Base-by-base conservation (phyloP, 2,888 invertebrate species). In the Alviniconcha strummeri region DNA sequence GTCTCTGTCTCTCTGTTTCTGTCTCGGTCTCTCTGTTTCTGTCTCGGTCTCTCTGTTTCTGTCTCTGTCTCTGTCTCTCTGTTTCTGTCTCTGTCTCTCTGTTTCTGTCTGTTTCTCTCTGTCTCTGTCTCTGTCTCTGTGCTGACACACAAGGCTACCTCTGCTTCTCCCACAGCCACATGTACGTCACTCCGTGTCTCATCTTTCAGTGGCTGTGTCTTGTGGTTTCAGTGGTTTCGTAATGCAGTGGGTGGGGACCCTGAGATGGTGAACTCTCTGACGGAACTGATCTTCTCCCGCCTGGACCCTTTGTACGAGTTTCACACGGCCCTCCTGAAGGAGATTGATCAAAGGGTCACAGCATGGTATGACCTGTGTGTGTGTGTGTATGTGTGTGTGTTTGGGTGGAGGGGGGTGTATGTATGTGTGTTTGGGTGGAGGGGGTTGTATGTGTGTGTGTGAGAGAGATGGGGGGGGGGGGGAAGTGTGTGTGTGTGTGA, bases 301-400 rank as follows among this genome's bases (percentile, higher is more conserved):
- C 94, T 96, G 84, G 95, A 96, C 85, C 96, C 97, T 82, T 95
- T 98, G 87, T 97, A 97, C 83, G 96, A 97, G 92, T 96, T 96
- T 89, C 98, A 98, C 91, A 96, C 96, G 81, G 95, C 95, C 60
- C 96, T 98, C 87, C 95, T 98, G 87, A 95, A 96, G 93, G 96
- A 97, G 94, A 94, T 97, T 91, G 96, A 98, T 94, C 95, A 96
- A 92, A 94, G 97, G 87, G 93, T 97, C 84, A 95, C 96, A 60
- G 95, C 96, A 87, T 97, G 97, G 95, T 94, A 88, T 87, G 92
- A 17, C 75, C 17, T 15, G 11, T 8, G 72, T 74, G 36, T 54
- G n/a, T 71, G 6, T 71, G 15, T n/a, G 15, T 64, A 4, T 64
- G 64, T 64, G 64, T 64, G 64, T 64, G 64, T 71, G 71, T n/a